phyloP scores from a whole-genome alignment of 2,888 invertebrate genomes.

The Itoplectis maculator region DNA sequence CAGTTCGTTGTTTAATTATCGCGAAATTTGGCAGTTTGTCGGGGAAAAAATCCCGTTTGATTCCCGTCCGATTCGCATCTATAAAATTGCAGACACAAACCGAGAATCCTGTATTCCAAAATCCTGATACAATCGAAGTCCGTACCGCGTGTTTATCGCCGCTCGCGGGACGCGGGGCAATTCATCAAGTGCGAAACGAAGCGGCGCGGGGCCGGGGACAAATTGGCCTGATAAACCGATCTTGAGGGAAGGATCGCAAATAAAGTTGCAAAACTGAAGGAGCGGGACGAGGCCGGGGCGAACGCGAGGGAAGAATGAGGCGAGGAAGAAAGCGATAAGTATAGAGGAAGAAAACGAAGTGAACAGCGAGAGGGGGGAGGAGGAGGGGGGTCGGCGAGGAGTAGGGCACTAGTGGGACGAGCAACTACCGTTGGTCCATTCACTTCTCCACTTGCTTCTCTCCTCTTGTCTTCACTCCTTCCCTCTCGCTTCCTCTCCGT shows the following conservation, averaged over 20 bases:
- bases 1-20: too few species aligned
- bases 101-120: not conserved
- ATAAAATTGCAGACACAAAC: not conserved
- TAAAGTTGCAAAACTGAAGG: conserved; percentile 16
- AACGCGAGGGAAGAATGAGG: conserved; percentile 71
- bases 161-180: not conserved
- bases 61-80: too few species aligned
- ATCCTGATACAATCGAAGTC: not conserved
- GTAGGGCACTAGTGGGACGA: conserved; percentile 73
- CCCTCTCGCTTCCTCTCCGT: conserved; percentile 16
- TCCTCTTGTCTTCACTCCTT: conserved; percentile 50
- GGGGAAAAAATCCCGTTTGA: too few species aligned
- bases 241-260: conserved; percentile 14
- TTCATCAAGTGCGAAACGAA: conserved; percentile 2
- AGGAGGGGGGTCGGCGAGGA: conserved; percentile 64
- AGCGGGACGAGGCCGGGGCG: conserved; percentile 15
- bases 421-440: conserved; percentile 81
- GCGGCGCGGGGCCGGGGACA: not conserved
- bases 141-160: not conserved
- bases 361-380: conserved; percentile 65
- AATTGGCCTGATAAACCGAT: conserved; percentile 11
- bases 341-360: conserved; percentile 61
- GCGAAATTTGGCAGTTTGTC: too few species aligned
- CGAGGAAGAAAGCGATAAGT: conserved; percentile 65
- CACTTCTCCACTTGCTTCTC: conserved; percentile 76